Conservation (phyloP, 2,113 vertebrate species). For the Seriola quinqueradiata region DNA sequence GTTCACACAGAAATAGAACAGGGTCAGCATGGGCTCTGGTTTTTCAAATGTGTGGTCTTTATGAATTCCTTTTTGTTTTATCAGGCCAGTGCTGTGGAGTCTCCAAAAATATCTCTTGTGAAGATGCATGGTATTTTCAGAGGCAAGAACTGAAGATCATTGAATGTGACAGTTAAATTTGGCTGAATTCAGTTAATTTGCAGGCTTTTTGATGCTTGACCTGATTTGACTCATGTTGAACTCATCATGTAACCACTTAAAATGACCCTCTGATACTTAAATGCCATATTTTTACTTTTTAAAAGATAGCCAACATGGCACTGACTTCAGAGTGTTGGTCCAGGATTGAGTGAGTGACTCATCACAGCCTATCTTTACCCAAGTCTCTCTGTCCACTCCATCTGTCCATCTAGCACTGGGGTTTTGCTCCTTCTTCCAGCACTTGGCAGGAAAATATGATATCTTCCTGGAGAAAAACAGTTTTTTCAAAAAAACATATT, state of each 20-base stretch:
- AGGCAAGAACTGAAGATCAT: conserved; percentile 33
- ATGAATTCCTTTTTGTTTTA: conserved; percentile 60
- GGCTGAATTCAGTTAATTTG: conserved; percentile 33
- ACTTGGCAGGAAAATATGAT: conserved; percentile 67
- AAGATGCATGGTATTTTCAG: conserved; percentile 24
- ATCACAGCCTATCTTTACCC: conserved; percentile 68
- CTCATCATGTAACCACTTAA: conserved; percentile 38
- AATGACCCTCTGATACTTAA: conserved; percentile 42
- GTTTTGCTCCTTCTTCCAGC: conserved; percentile 66
- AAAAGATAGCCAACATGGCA: conserved; percentile 60
- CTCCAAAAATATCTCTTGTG: conserved; percentile 14
- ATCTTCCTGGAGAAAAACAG: conserved; percentile 68
- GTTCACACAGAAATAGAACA: conserved; percentile 45
- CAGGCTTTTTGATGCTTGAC: conserved; percentile 22
- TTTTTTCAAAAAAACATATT: conserved; percentile 64
- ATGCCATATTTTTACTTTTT: conserved; percentile 45
- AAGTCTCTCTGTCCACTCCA: conserved; percentile 46
- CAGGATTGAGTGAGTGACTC: conserved; percentile 62
- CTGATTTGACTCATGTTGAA: conserved; percentile 42
- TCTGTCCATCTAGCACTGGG: conserved; percentile 60
- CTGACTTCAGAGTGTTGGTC: conserved; percentile 42
- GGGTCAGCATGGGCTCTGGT: conserved; percentile 30
- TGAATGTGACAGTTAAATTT: conserved; percentile 50
- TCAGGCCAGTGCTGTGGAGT: conserved; percentile 30
- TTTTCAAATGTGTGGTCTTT: conserved; percentile 40